phyloP scores from a whole-genome alignment of 2,797 vertebrate species.

The Leuciscus waleckii region DNA sequence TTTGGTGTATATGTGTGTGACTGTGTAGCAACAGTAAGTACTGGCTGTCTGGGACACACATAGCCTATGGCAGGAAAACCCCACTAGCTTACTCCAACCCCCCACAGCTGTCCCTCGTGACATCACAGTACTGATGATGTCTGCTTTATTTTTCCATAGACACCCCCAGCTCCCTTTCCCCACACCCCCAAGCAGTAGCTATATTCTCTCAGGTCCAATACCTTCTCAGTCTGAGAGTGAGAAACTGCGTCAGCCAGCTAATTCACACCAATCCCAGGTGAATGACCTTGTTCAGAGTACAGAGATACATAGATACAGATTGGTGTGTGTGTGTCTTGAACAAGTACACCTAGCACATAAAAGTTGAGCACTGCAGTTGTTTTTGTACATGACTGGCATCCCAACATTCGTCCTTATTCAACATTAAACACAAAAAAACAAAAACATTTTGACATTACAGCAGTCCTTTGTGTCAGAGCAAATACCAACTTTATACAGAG shows the following conservation, averaged over 20 bases:
- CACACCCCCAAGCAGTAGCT: slow-evolving; percentile 58
- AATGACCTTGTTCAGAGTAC: slow-evolving; percentile 66
- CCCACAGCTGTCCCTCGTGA: slow-evolving; percentile 42
- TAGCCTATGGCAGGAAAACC: slow-evolving; percentile 44
- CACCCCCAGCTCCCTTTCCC: not conserved
- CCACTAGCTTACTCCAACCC: not conserved
- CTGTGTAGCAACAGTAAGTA: slow-evolving; percentile 1
- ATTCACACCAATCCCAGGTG: slow-evolving; percentile 73
- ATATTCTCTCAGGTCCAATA: slow-evolving; percentile 64
- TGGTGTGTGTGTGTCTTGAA: slow-evolving; percentile 43
- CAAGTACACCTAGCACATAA: slow-evolving; percentile 40
- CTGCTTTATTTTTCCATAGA: slow-evolving; percentile 44
- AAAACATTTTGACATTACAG: slow-evolving; percentile 67
- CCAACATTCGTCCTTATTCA: slow-evolving; percentile 72
- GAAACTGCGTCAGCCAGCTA: slow-evolving; percentile 69
- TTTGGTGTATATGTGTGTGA: slow-evolving; percentile 1
- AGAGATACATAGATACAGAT: slow-evolving; percentile 56
- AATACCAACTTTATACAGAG: slow-evolving; percentile 64
- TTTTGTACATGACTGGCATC: slow-evolving; percentile 66
- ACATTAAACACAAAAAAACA: slow-evolving; percentile 47
- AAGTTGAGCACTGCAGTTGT: slow-evolving; percentile 63
- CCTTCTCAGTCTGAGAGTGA: slow-evolving; percentile 66
- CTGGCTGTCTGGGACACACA: slow-evolving; percentile 4
- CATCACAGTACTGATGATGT: slow-evolving; percentile 38
- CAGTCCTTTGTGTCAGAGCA: slow-evolving; percentile 64